A percentile compares a stretch with the other conserved stretches of the same genome.
These are phyloP conservation scores for Radopholus similis DNA, from an alignment of 1,140 invertebrate genomes.

Conservation along the genomic window DNA sequence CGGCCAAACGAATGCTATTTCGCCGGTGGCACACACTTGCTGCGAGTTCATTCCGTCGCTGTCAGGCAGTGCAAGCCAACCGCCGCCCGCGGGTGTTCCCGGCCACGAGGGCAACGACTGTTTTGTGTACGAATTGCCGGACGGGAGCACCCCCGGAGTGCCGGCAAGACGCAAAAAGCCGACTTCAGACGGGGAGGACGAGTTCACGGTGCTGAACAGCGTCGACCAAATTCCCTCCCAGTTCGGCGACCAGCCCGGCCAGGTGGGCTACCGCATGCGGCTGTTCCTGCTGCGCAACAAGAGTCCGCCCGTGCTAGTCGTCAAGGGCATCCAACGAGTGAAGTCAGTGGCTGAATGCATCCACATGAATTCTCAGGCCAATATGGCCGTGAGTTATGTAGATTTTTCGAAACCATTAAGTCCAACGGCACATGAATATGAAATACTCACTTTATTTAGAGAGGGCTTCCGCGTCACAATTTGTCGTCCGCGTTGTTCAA, in stretches of 20 bases:
- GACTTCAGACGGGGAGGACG: constrained; percentile 6
- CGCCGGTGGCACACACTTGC: constrained; percentile 43
- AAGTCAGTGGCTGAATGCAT: constrained; percentile 43
- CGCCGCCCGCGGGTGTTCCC: neutral
- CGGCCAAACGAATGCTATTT: constrained; percentile 45
- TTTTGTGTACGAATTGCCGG: constrained; percentile 58
- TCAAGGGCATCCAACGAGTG: constrained; percentile 56
- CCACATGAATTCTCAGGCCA: neutral
- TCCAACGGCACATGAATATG: constrained; percentile 3
- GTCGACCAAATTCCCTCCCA: constrained; percentile 56
- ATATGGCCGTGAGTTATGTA: neutral
- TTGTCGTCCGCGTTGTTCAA: constrained; percentile 55
- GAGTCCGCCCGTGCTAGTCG: constrained; percentile 53
- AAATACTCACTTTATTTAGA: constrained; percentile 23
- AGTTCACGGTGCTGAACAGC: constrained; percentile 48
- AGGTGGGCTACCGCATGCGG: constrained; percentile 54
- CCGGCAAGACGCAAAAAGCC: constrained; percentile 10
- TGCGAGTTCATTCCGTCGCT: neutral
- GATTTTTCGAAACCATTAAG: neutral
- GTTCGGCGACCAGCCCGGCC: constrained; percentile 46
- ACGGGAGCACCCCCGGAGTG: constrained; percentile 26
- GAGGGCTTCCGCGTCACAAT: constrained; percentile 59
- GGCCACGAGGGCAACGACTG: constrained; percentile 57
- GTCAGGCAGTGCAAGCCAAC: neutral
- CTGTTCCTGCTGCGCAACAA: constrained; percentile 57